Evolutionary conservation across 2,797 vertebrate genomes (phyloP).

Genomic region (Syngnathus acus): DNA sequence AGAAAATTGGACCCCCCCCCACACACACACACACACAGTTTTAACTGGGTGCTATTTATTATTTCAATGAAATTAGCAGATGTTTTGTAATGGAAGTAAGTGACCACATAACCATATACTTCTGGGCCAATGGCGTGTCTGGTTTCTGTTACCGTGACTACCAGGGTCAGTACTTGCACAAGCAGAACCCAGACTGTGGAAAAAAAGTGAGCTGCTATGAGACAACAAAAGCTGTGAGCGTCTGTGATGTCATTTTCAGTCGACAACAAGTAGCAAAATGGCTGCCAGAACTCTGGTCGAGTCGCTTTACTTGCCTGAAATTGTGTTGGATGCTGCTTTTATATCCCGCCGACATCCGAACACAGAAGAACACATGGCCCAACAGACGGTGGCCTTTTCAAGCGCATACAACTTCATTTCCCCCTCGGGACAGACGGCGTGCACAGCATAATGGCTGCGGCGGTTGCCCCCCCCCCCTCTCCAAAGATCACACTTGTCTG

Average conservation of each 20-base stretch:
- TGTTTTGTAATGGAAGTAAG: not conserved
- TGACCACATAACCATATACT: not conserved
- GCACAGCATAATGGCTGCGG: slow-evolving; percentile 55
- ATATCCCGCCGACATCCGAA: slow-evolving; percentile 29
- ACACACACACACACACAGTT: too few species aligned
- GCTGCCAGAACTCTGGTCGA: not conserved
- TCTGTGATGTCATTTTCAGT: too few species aligned
- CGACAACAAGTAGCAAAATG: too few species aligned
- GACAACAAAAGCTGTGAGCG: too few species aligned
- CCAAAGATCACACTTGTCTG: slow-evolving; percentile 22
- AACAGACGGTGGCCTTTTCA: slow-evolving; percentile 69
- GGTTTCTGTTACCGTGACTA: not conserved
- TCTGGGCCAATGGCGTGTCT: not conserved
- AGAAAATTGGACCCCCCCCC: too few species aligned
- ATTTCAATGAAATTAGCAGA: not conserved
- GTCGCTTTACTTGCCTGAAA: not conserved
- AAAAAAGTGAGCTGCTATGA: too few species aligned
- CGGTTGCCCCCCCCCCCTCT: slow-evolving; percentile 24
- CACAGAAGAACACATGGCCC: slow-evolving; percentile 56
- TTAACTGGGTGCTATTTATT: too few species aligned
- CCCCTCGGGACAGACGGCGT: slow-evolving; percentile 55
- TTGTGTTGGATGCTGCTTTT: slow-evolving; percentile 14
- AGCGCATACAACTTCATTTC: slow-evolving; percentile 38
- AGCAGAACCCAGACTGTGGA: too few species aligned
- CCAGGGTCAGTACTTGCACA: not conserved